phyloP scores from a whole-genome alignment of 2,888 invertebrate species.

The Lasioglossum malachurum region DNA sequence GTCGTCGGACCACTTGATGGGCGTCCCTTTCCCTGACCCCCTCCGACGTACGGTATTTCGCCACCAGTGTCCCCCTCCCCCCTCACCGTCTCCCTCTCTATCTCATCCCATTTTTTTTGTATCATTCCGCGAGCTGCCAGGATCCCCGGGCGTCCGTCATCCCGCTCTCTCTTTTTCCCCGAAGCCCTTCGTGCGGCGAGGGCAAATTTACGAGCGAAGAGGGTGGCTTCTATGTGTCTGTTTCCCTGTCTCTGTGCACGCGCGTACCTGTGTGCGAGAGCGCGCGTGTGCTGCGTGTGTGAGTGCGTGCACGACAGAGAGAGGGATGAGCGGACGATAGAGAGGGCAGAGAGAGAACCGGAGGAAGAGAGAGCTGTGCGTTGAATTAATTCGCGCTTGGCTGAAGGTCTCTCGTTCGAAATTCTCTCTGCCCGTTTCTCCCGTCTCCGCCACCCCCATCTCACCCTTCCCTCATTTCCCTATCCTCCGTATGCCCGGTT shows the following conservation, averaged over 20 bases:
- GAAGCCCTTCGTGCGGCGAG: conserved; percentile 72
- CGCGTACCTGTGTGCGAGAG: neutral
- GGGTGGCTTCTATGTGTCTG: conserved; percentile 34
- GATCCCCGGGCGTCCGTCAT: conserved; percentile 60
- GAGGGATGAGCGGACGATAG: conserved; percentile 12
- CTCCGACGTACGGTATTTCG: conserved; percentile 47
- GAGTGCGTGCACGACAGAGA: conserved; percentile 31
- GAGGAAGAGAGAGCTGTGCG: conserved; percentile 71
- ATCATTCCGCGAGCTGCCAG: conserved; percentile 56
- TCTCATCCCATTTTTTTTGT: conserved; percentile 67
- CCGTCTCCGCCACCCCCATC: conserved; percentile 41
- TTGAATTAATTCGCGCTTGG: conserved; percentile 84
- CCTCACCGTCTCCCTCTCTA: conserved; percentile 33
- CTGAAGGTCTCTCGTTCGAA: conserved; percentile 77
- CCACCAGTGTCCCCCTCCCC: conserved; percentile 36
- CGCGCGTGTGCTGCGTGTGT: neutral
- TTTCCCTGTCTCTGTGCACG: neutral
- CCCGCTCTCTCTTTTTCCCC: conserved; percentile 61
- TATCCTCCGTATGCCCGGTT: conserved; percentile 44
- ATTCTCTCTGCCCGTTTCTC: conserved; percentile 67
- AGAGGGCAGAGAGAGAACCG: conserved; percentile 18
- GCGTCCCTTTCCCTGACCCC: neutral
- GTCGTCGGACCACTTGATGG: conserved; percentile 39
- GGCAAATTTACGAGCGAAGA: conserved; percentile 72
- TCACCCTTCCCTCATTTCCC: conserved; percentile 60